phyloP scores from a whole-genome alignment of 2,888 invertebrate species.

The Andrena bucephala region DNA sequence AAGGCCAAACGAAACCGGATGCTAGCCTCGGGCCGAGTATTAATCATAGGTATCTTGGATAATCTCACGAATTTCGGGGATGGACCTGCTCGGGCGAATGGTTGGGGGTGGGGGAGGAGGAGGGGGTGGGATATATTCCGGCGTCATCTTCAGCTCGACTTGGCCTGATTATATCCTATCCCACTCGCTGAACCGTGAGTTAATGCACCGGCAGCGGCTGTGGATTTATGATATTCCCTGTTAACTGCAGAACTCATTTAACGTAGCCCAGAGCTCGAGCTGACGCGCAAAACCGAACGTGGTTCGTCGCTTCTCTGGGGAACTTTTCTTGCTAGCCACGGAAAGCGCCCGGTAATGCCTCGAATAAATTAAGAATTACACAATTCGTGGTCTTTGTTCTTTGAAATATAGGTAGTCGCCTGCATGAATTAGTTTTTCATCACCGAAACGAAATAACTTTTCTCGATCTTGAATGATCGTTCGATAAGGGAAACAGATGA shows the following conservation, averaged over 20 bases:
- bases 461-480: background rate
- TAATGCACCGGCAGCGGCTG: conserved; percentile 51
- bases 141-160: conserved; percentile 62
- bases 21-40: conserved; percentile 58
- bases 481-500: background rate
- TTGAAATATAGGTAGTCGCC: background rate
- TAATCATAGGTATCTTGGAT: conserved; percentile 71
- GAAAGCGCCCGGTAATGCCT: background rate
- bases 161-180: conserved; percentile 64
- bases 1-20: conserved; percentile 65
- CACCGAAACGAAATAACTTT: background rate
- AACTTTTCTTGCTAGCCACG: conserved; percentile 17
- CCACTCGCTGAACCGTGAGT: conserved; percentile 49
- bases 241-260: conserved; percentile 66
- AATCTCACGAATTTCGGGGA: conserved; percentile 66
- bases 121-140: conserved; percentile 46
- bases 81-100: conserved; percentile 1
- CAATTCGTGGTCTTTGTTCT: background rate
- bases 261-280: conserved; percentile 8
- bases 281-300: conserved; percentile 41
- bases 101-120: background rate
- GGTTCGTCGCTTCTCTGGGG: conserved; percentile 7
- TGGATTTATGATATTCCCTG: conserved; percentile 66
- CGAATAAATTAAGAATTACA: background rate
- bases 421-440: background rate